phyloP scores from a whole-genome alignment of 2,797 vertebrate species.

The Molossus alvarezi region DNA sequence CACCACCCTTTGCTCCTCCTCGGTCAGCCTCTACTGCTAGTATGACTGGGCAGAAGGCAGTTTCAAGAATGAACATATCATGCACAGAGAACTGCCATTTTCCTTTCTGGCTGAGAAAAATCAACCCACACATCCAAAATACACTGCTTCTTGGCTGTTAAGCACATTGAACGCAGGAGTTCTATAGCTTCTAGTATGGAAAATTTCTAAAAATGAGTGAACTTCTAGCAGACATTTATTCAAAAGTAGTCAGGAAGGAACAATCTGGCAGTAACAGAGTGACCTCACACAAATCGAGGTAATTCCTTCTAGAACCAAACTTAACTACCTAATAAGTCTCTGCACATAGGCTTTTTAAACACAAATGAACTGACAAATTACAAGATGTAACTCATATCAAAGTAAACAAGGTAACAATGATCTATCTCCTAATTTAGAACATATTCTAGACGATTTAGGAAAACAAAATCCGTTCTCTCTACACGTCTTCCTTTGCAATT shows the following conservation, averaged over 20 bases:
- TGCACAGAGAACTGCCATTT: constrained; percentile 41
- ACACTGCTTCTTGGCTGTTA: constrained; percentile 58
- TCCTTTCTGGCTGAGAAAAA: constrained; percentile 40
- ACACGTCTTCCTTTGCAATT: background rate
- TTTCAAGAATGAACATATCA: constrained; percentile 40
- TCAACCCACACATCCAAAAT: constrained; percentile 72
- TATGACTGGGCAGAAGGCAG: background rate
- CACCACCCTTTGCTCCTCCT: background rate
- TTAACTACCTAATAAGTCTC: constrained; percentile 6
- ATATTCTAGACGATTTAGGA: constrained; percentile 19
- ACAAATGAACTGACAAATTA: constrained; percentile 52
- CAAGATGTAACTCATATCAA: background rate
- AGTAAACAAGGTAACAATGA: constrained; percentile 7
- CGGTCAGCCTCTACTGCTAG: background rate
- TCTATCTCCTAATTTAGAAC: constrained; percentile 65
- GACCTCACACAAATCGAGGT: constrained; percentile 18
- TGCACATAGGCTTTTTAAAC: constrained; percentile 24
- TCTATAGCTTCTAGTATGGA: constrained; percentile 55
- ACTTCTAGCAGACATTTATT: constrained; percentile 29
- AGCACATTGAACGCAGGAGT: constrained; percentile 18
- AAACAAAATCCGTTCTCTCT: constrained; percentile 53
- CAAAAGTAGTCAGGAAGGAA: constrained; percentile 64
- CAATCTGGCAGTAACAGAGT: constrained; percentile 8
- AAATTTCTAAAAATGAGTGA: constrained; percentile 70
- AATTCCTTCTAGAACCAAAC: background rate